These are phyloP conservation scores for Chrysopilus asiliformis DNA, from an alignment of 2,888 invertebrate genomes.

Conservation along the genomic window DNA sequence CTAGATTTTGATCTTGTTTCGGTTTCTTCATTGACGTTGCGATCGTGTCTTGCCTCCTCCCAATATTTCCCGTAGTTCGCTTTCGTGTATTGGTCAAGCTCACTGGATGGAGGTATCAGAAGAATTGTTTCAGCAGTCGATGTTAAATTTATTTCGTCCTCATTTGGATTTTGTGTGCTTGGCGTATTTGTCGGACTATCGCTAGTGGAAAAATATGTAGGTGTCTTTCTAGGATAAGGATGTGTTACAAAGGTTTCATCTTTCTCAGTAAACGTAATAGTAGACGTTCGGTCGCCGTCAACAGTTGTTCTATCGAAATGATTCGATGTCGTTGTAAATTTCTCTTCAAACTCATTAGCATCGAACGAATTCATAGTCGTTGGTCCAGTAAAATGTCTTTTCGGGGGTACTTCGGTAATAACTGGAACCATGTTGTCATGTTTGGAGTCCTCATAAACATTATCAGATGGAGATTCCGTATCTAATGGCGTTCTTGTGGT, in stretches of 20 bases:
- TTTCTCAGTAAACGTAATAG: background rate
- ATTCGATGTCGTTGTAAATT: too few relatives aligned
- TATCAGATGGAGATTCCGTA: conserved; percentile 2
- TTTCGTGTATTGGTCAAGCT: conserved; percentile 24
- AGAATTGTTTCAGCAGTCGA: conserved; percentile 33
- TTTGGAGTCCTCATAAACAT: background rate
- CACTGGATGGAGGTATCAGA: conserved; percentile 33
- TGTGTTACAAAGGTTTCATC: background rate
- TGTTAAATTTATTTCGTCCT: conserved; percentile 20
- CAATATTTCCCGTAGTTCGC: conserved; percentile 5
- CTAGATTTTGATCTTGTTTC: conserved; percentile 5
- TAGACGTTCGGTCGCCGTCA: background rate
- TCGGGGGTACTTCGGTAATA: background rate
- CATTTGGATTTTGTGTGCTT: conserved; percentile 21
- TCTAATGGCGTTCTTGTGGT: conserved; percentile 19
- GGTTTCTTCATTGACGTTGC: conserved; percentile 2
- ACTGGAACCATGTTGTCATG: conserved; percentile 1
- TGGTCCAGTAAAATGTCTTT: background rate
- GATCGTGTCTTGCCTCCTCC: background rate
- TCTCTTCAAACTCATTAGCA: background rate
- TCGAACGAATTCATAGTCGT: background rate
- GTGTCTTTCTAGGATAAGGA: background rate
- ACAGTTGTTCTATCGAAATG: background rate
- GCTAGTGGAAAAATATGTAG: background rate
- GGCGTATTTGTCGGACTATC: conserved; percentile 16